A percentile compares a stretch with the other conserved stretches of the same genome.
phyloP scores from a whole-genome alignment of 1,140 invertebrate genomes.

The Zelostemma sp. region DNA sequence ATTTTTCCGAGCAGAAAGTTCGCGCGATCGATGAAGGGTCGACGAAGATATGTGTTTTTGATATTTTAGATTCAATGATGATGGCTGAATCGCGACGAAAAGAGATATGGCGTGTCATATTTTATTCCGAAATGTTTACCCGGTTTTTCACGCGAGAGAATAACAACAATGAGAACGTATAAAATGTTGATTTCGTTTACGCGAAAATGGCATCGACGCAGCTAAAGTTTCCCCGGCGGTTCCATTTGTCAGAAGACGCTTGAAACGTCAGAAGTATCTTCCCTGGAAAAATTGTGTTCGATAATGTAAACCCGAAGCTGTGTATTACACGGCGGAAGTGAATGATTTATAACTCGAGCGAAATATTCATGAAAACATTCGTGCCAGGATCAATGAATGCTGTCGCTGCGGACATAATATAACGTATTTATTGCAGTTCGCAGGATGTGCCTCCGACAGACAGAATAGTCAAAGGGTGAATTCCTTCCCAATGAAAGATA shows the following conservation, averaged over 20 bases:
- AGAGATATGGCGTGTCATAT: no score
- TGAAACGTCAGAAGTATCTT: constrained; percentile 6
- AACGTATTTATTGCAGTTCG: constrained; percentile 73
- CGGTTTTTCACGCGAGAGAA: no score
- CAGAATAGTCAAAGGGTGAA: constrained; percentile 79
- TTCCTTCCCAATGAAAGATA: constrained; percentile 87
- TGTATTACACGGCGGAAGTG: constrained; percentile 19
- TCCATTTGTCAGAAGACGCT: background rate
- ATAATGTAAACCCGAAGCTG: constrained; percentile 28
- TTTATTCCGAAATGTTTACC: no score
- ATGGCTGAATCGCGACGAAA: no score
- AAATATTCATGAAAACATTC: constrained; percentile 46
- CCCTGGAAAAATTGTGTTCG: constrained; percentile 27
- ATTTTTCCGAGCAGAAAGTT: no score
- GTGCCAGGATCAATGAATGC: constrained; percentile 27
- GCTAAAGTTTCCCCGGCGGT: background rate
- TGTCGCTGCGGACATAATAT: constrained; percentile 32
- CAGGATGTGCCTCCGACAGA: constrained; percentile 80
- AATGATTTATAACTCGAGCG: constrained; percentile 26
- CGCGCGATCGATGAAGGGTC: no score
- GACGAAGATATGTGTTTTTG: no score
- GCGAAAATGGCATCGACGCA: background rate
- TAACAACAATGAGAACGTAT: no score
- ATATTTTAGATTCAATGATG: no score
- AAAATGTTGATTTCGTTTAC: no score